phyloP scores from a whole-genome alignment of 2,888 invertebrate species.

The Prenolepis imparis region DNA sequence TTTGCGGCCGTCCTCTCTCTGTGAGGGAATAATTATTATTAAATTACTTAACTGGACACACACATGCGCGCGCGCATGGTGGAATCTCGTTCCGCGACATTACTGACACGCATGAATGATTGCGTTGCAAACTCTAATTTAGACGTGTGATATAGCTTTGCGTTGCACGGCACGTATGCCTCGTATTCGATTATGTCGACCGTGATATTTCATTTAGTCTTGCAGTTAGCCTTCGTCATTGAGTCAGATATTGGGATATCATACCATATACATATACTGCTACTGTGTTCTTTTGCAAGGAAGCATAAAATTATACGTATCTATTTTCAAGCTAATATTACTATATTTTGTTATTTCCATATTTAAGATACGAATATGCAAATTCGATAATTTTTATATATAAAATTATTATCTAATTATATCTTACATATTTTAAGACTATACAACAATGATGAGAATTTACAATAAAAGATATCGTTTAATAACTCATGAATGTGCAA shows the following conservation, averaged over 20 bases:
- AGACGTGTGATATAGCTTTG: conserved; percentile 69
- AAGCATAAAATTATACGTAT: background rate
- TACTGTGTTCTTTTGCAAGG: background rate
- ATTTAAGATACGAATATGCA: background rate
- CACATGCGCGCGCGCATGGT: conserved; percentile 43
- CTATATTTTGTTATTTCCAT: background rate
- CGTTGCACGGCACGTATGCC: conserved; percentile 48
- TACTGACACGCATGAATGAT: conserved; percentile 74
- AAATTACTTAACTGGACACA: conserved; percentile 72
- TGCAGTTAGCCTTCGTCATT: conserved; percentile 46
- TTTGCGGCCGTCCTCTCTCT: conserved; percentile 51
- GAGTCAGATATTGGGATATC: conserved; percentile 13
- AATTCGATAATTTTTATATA: background rate
- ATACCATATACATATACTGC: background rate
- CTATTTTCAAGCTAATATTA: background rate
- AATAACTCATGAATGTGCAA: background rate
- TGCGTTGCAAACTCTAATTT: conserved; percentile 70
- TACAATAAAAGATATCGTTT: background rate
- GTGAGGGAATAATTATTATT: conserved; percentile 74
- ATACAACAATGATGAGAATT: background rate
- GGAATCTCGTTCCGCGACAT: conserved; percentile 71
- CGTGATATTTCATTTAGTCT: conserved; percentile 60
- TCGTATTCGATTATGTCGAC: conserved; percentile 65
- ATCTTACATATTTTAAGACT: background rate
- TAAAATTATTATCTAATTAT: background rate